Conservation (phyloP, 2,113 vertebrate genomes). For the Actenoides hombroni region DNA sequence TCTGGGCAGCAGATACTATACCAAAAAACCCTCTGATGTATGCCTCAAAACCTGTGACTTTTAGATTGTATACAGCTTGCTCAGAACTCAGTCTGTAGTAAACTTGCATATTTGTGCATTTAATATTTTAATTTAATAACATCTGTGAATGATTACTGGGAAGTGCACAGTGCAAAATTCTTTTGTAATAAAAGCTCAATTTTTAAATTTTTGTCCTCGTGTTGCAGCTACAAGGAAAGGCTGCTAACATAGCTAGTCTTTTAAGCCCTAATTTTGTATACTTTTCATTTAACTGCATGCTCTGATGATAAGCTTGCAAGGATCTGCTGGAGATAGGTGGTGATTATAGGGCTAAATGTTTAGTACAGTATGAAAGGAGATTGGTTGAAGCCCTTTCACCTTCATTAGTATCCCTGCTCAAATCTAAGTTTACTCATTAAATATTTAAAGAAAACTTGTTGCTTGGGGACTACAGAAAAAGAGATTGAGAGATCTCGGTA, state of each 20-base stretch:
- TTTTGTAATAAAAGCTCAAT: neutral
- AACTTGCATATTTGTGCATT: neutral
- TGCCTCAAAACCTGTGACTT: neutral
- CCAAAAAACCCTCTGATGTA: neutral
- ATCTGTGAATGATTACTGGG: neutral
- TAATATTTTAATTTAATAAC: neutral
- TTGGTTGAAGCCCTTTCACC: neutral
- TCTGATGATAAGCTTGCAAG: neutral
- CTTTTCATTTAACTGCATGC: neutral
- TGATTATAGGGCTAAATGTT: neutral
- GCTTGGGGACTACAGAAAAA: constrained; percentile 49
- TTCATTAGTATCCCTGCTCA: neutral
- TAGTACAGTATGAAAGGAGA: neutral
- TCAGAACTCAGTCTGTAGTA: constrained; percentile 2
- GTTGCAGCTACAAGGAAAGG: neutral
- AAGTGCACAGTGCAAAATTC: neutral
- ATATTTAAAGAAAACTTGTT: constrained; percentile 8
- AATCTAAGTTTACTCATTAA: neutral
- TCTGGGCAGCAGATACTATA: neutral
- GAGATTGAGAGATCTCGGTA: constrained; percentile 23
- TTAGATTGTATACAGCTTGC: neutral
- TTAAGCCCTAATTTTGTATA: neutral
- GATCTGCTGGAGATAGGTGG: neutral
- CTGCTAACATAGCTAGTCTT: neutral
- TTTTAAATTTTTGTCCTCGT: neutral